phyloP scores from a whole-genome alignment of 1,140 invertebrate genomes.

The Drosophila lowei region DNA sequence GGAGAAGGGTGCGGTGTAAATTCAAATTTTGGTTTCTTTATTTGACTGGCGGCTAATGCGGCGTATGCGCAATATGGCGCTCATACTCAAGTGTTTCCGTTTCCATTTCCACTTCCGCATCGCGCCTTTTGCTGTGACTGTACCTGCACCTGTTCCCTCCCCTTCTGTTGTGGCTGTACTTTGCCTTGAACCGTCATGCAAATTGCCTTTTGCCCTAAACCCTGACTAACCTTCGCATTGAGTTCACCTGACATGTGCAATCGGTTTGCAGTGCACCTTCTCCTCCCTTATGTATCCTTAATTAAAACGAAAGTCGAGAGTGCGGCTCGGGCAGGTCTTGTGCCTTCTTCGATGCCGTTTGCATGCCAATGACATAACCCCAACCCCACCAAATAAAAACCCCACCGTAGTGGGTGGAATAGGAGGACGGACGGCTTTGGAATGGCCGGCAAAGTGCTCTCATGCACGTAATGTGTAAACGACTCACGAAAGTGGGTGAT shows the following conservation, averaged over 20 bases:
- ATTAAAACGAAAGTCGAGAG: slow-evolving; percentile 56
- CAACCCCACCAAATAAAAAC: background rate
- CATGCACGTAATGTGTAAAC: slow-evolving; percentile 63
- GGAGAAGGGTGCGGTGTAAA: slow-evolving; percentile 16
- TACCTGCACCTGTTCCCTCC: no score
- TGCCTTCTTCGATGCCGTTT: slow-evolving; percentile 21
- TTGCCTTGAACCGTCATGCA: background rate
- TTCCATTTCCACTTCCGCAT: slow-evolving; percentile 15
- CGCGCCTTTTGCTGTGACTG: no score
- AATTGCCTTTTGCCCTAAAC: slow-evolving; percentile 13
- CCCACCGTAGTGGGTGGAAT: background rate
- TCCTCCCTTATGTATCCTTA: slow-evolving; percentile 28
- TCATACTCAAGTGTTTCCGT: slow-evolving; percentile 47
- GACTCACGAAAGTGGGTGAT: slow-evolving; percentile 19
- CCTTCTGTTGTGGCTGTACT: no score
- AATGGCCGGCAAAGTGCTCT: slow-evolving; percentile 64
- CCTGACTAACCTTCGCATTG: slow-evolving; percentile 29
- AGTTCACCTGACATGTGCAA: slow-evolving; percentile 13
- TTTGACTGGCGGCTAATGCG: slow-evolving; percentile 39
- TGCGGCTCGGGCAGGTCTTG: slow-evolving; percentile 30
- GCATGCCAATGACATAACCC: slow-evolving; percentile 54
- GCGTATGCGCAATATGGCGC: slow-evolving; percentile 62
- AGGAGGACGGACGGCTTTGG: slow-evolving; percentile 23
- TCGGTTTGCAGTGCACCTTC: background rate
- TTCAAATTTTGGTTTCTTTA: slow-evolving; percentile 43